Conservation (phyloP, 2,888 invertebrate species). For the Cosmia pyralina region DNA sequence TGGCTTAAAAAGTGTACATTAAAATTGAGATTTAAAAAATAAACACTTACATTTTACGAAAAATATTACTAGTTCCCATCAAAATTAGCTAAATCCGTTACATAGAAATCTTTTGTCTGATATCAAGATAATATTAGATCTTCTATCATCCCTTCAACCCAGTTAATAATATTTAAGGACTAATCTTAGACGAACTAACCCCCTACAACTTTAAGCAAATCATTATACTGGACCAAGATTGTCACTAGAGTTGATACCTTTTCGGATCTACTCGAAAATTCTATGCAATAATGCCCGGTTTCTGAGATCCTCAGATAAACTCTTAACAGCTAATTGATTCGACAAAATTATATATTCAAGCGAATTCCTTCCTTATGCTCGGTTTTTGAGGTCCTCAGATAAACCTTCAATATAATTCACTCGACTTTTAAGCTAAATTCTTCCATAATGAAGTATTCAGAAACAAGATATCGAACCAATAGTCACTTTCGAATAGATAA, state of each 20-base stretch:
- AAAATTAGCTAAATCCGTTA: background rate
- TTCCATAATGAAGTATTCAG: no score
- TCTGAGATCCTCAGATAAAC: no score
- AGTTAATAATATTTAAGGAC: background rate
- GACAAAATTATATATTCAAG: no score
- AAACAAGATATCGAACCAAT: no score
- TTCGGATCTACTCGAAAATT: constrained; percentile 44
- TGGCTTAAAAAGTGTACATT: background rate
- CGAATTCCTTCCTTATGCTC: no score
- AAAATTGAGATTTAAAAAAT: background rate
- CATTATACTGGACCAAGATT: constrained; percentile 61
- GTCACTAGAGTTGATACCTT: constrained; percentile 61
- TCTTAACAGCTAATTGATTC: no score
- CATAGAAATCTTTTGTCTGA: no score
- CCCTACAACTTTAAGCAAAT: constrained; percentile 18
- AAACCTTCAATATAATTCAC: no score
- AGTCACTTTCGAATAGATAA: no score
- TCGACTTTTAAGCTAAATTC: no score
- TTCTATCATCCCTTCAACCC: background rate
- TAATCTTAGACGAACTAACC: constrained; percentile 13
- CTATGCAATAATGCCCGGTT: constrained; percentile 11
- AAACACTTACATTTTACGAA: background rate
- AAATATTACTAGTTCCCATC: no score
- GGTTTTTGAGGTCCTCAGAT: no score
- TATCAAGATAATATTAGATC: background rate